Percentiles rank a stretch among this genome's conserved stretches.
Conservation (phyloP, 2,113 vertebrate species). For the Rhynchomys soricoides region DNA sequence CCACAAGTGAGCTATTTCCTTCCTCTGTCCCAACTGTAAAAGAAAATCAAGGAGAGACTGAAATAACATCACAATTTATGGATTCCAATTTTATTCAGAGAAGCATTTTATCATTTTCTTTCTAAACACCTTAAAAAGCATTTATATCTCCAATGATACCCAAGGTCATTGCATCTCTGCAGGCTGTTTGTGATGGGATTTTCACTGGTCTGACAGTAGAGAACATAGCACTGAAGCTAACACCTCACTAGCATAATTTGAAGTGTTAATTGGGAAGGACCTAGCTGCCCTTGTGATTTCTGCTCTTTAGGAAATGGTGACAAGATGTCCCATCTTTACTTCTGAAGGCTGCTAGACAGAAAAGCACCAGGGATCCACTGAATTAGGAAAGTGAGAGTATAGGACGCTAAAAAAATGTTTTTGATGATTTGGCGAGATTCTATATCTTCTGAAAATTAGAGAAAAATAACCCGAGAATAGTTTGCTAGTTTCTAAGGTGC, state of each 20-base stretch:
- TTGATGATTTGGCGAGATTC: background rate
- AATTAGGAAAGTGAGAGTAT: background rate
- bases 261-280: constrained; percentile 84
- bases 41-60: background rate
- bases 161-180: constrained; percentile 71
- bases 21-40: background rate
- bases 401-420: background rate
- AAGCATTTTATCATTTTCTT: constrained; percentile 64
- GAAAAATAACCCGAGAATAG: background rate
- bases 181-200: constrained; percentile 74
- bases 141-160: constrained; percentile 76
- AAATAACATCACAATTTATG: constrained; percentile 4
- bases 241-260: constrained; percentile 76
- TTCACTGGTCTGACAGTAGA: constrained; percentile 68
- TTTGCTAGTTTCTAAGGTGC: background rate
- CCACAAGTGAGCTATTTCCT: background rate
- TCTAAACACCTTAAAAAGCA: constrained; percentile 67
- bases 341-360: background rate
- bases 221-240: constrained; percentile 50
- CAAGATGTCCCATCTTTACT: background rate
- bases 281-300: constrained; percentile 65
- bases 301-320: constrained; percentile 52
- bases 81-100: constrained; percentile 3
- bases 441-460: constrained; percentile 1
- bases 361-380: background rate